Evolutionary conservation across 2,797 vertebrate genomes (phyloP).

Genomic region (Propithecus perrieri): DNA sequence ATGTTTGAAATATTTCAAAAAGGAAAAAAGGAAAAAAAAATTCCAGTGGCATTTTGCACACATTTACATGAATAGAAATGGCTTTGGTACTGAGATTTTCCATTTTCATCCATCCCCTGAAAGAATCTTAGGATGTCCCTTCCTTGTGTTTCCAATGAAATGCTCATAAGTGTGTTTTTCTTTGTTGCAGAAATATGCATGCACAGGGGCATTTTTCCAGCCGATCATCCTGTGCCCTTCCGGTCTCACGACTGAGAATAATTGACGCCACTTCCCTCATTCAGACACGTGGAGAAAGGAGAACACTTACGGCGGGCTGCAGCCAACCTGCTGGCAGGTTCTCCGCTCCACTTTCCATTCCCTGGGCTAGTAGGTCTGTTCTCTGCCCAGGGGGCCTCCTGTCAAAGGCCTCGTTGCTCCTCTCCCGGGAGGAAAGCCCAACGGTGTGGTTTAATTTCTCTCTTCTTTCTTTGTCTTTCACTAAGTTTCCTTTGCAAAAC

Average conservation of each 20-base stretch:
- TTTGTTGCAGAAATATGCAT: not conserved
- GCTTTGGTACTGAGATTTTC: not conserved
- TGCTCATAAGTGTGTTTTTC: not conserved
- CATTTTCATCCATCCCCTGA: not conserved
- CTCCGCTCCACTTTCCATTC: not conserved
- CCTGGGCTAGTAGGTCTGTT: not conserved
- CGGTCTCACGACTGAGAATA: not conserved
- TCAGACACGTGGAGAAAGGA: not conserved
- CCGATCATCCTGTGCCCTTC: not conserved
- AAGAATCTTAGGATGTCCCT: not conserved
- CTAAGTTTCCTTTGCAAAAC: not conserved
- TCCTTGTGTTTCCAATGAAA: not conserved
- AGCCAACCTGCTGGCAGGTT: not conserved
- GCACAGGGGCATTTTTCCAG: not conserved
- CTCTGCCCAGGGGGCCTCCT: not conserved
- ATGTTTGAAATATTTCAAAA: constrained; percentile 17
- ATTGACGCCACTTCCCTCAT: not conserved
- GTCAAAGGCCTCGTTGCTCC: not conserved
- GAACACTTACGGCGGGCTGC: not conserved
- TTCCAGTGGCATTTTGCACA: not conserved
- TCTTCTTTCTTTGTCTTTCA: not conserved
- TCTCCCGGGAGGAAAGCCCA: not conserved
- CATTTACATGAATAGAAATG: not conserved
- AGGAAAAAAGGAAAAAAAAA: not conserved
- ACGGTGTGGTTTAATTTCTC: not conserved